Base-by-base conservation (phyloP, 2,113 vertebrate species). In the Festucalex cinctus region DNA sequence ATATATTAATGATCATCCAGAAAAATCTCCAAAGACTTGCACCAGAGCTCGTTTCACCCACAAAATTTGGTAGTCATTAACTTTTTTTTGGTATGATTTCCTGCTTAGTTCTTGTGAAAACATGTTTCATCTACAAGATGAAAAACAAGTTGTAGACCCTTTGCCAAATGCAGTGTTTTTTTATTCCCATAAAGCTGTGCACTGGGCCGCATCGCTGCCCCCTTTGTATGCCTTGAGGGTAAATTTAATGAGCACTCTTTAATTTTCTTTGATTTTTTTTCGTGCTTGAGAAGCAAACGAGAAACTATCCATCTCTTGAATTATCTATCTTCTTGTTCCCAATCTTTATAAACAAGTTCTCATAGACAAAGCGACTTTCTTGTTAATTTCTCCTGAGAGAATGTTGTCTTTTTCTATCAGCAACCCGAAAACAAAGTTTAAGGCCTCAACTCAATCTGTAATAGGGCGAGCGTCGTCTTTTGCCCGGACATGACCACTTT, bases 201-300 rank as follows among this genome's bases (percentile, higher is more conserved):
- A 57, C 26, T 28, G 6, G 54, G 54, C 54, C 26, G 54, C 14
- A 57, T 32, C 54, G 54, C 54, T 57, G 54, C 7, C 26, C 54
- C 54, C 16, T 32, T 57, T 32, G 24, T 57, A 3, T 32, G 54
- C 26, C 26, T 57, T 57, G 28, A 57, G 54, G 54, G 14, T 32
- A 57, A 32, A 32, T 19, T 57, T 57, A 57, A 57, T 57, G 54
- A 57, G 26, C 54, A 57, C 54, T 16, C 26, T 57, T 57, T 32
- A 57, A 57, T 32, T 57, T 32, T 19, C 13, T 32, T 57, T 32
- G 8, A 32, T 57, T 57, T 28, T 57, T 12, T 17, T 57, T 6
- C 26, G 14, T 57, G 54, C 26, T 57, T 32, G 14, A 57, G 28
- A 32, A 57, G 54, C 14, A 57, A 57, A 57, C 26, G 32, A 32